A percentile compares a stretch with the other conserved stretches of the same genome.
Evolutionary conservation across 2,888 invertebrate genomes (phyloP).

Genomic region (Chymomyza procnemis): DNA sequence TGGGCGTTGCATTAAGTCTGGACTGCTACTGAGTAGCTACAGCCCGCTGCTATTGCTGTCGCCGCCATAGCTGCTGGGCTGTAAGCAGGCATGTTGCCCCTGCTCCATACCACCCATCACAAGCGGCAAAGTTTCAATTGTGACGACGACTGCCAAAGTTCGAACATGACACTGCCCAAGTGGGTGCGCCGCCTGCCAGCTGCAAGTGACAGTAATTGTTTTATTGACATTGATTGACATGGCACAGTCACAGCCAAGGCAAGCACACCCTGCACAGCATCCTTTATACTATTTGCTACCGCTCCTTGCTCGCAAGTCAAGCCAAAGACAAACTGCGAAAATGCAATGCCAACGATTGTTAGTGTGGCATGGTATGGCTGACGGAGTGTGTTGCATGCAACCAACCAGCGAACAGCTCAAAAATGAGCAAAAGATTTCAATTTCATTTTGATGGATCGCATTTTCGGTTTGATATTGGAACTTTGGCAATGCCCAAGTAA

Average conservation of each 20-base stretch:
- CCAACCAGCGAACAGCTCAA: conserved; percentile 42
- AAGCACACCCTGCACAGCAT: background rate
- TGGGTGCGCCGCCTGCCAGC: conserved; percentile 35
- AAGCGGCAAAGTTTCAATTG: conserved; percentile 1
- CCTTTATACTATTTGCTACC: background rate
- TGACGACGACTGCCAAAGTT: conserved; percentile 17
- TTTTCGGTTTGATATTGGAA: conserved; percentile 33
- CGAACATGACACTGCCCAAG: conserved; percentile 47
- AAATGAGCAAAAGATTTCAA: conserved; percentile 74
- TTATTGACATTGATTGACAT: conserved; percentile 76
- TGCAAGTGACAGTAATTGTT: conserved; percentile 76
- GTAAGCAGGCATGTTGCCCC: background rate
- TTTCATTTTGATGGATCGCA: conserved; percentile 72
- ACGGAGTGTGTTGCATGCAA: background rate
- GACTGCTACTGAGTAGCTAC: conserved; percentile 25
- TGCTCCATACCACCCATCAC: background rate
- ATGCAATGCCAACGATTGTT: conserved; percentile 21
- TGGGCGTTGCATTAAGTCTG: conserved; percentile 13
- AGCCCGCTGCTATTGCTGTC: conserved; percentile 9
- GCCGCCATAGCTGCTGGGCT: conserved; percentile 22
- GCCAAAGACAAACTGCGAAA: conserved; percentile 71
- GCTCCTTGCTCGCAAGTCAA: conserved; percentile 50
- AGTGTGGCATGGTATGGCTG: background rate
- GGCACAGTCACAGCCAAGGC: conserved; percentile 31
- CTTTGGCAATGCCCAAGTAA: conserved; percentile 4